These are phyloP conservation scores for Drosophila truncata DNA, from an alignment of 1,140 invertebrate genomes.

Conservation along the genomic window DNA sequence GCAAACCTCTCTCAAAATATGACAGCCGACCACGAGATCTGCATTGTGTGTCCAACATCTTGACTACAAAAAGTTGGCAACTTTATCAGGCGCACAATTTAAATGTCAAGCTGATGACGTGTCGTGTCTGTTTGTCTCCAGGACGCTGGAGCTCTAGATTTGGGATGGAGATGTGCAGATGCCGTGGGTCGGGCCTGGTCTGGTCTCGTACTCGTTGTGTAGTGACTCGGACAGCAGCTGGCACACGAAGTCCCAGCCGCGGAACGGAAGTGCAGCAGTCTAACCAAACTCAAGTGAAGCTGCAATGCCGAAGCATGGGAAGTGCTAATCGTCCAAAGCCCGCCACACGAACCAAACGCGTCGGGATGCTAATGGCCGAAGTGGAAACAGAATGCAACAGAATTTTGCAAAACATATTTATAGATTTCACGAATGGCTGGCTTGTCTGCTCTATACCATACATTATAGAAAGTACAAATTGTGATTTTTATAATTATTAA, in stretches of 20 bases:
- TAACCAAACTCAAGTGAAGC: constrained; percentile 71
- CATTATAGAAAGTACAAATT: neutral
- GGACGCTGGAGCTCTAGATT: constrained; percentile 21
- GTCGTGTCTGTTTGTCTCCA: constrained; percentile 68
- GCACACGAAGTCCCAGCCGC: constrained; percentile 34
- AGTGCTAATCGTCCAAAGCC: constrained; percentile 75
- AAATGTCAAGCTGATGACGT: constrained; percentile 80
- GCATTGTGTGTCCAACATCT: constrained; percentile 36
- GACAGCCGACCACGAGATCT: constrained; percentile 54
- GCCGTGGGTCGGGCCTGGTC: constrained; percentile 26
- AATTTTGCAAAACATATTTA: neutral
- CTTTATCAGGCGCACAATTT: constrained; percentile 82
- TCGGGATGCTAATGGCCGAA: constrained; percentile 8
- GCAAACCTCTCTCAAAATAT: constrained; percentile 47
- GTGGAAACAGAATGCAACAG: neutral
- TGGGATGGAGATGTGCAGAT: constrained; percentile 28
- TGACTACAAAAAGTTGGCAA: constrained; percentile 73
- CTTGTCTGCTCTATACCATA: neutral
- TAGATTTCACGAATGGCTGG: neutral
- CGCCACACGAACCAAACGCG: constrained; percentile 52
- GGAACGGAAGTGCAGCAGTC: constrained; percentile 79
- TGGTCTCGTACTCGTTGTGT: constrained; percentile 5
- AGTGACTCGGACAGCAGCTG: constrained; percentile 59
- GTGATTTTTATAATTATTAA: neutral
- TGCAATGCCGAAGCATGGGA: constrained; percentile 53